Conservation (phyloP, 2,888 invertebrate genomes). For the Cephus sareptanus region DNA sequence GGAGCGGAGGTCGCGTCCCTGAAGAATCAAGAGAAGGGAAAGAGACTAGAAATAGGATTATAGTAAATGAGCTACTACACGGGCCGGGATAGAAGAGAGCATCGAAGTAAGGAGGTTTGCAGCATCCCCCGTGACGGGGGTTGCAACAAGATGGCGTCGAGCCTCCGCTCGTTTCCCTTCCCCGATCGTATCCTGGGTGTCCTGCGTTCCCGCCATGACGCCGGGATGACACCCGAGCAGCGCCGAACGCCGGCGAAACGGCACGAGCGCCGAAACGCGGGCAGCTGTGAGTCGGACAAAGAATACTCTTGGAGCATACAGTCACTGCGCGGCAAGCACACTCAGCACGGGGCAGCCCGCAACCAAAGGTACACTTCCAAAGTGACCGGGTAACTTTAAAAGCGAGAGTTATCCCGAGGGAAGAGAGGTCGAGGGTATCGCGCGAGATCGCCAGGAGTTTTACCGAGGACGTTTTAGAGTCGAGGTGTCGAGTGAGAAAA, state of each 20-base stretch:
- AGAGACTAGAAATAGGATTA: not conserved
- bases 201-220: conserved; percentile 64
- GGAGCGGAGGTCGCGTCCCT: not conserved
- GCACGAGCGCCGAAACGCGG: conserved; percentile 57
- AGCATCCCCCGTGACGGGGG: conserved; percentile 40
- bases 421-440: not conserved
- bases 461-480: not conserved
- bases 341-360: conserved; percentile 64
- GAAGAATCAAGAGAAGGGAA: not conserved
- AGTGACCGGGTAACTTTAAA: conserved; percentile 24
- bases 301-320: conserved; percentile 60
- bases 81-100: not conserved
- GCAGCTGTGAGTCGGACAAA: conserved; percentile 65
- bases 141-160: conserved; percentile 19
- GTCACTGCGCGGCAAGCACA: conserved; percentile 65
- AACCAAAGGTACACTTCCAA: conserved; percentile 61
- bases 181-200: conserved; percentile 50
- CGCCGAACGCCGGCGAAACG: conserved; percentile 54
- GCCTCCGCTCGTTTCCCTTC: conserved; percentile 31
- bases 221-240: conserved; percentile 59
- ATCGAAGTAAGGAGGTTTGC: conserved; percentile 38
- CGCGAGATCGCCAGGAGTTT: not conserved
- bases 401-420: conserved; percentile 7
- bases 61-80: not conserved
- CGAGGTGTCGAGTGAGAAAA: not conserved